Conservation (phyloP, 2,888 invertebrate genomes). For the Hemithea aestivaria region DNA sequence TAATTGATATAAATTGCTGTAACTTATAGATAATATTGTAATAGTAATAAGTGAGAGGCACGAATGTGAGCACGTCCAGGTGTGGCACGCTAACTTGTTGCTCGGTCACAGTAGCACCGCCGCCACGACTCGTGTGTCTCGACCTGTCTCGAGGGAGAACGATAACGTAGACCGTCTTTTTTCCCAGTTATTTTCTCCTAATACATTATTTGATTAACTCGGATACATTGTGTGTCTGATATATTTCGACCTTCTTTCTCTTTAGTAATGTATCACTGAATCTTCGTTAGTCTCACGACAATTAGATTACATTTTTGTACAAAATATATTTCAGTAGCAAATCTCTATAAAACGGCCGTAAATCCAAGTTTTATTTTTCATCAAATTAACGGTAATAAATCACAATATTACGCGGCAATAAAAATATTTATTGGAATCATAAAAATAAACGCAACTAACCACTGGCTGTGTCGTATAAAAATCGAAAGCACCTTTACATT, state of each 20-base stretch:
- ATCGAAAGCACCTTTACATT: conserved; percentile 10
- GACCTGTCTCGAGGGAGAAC: conserved; percentile 28
- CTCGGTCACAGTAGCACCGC: conserved; percentile 23
- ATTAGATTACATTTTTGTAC: too few species aligned
- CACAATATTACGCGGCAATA: conserved; percentile 8
- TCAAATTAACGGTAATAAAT: conserved; percentile 1
- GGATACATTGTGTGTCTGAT: too few species aligned
- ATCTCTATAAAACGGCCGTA: neutral
- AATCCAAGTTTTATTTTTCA: conserved; percentile 1
- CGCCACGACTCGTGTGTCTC: neutral
- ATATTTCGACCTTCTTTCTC: too few species aligned
- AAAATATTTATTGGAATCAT: conserved; percentile 17
- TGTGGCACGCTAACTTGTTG: too few species aligned
- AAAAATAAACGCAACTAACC: conserved; percentile 16
- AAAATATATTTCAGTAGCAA: too few species aligned
- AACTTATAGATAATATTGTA: too few species aligned
- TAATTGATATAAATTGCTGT: too few species aligned
- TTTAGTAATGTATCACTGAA: too few species aligned
- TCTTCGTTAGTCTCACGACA: too few species aligned
- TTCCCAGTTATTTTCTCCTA: conserved; percentile 21
- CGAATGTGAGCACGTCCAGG: too few species aligned
- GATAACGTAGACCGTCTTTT: conserved; percentile 29
- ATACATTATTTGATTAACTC: conserved; percentile 23
- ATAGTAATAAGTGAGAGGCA: too few species aligned
- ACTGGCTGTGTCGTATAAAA: conserved; percentile 17